Evolutionary conservation across 1,140 invertebrate genomes (phyloP), one percentile per base, ranked within the genome.

Genomic region (Plectus sambesii): DNA sequence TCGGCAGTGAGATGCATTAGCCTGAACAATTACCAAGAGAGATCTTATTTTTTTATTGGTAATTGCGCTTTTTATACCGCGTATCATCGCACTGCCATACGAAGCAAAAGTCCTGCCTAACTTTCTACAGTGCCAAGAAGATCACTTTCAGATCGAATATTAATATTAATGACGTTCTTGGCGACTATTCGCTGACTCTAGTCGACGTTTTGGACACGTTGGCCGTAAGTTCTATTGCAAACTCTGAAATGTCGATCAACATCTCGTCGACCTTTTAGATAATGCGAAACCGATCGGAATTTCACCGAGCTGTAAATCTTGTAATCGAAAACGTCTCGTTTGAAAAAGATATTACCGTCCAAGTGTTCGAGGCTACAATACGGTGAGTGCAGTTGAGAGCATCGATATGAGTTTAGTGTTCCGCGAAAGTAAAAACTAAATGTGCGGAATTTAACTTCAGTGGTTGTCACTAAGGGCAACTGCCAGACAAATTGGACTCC

Each of bases 101-200:
- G 15, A 48, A 48, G 15, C 24, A 5, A 2, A 2, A 19, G 5
- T 57, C 24, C 17, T 20, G 2, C 40, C 33, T 20, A 22, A 24
- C 55, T 36, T 51, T 20, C 35, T 24, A 12, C 9, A 33, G 17
- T 15, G 12, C 9, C 19, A 27, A 15, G 15, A 37, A 35, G 12
- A 2, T 2, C 19, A 27, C 53, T 69, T 67, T 52, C 66, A 81
- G 79, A 42, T 74, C 73, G 24, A 82, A 82, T 61, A 79, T 82
- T 44, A 82, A 82, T 60, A 81, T 82, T 36, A 82, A 82, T 71
- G 81, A 82, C 72, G 78, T 79, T 12, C 68, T 82, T 2, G 81
- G 81, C 38, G 79, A 82, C 53, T 79, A 76, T 61, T 72, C 71
- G 24, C 60, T 79, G 25, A 78, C 75, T 17, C 57, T 79, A 38